Conservation (phyloP, 2,888 invertebrate species). For the Linnaemya vulpina region DNA sequence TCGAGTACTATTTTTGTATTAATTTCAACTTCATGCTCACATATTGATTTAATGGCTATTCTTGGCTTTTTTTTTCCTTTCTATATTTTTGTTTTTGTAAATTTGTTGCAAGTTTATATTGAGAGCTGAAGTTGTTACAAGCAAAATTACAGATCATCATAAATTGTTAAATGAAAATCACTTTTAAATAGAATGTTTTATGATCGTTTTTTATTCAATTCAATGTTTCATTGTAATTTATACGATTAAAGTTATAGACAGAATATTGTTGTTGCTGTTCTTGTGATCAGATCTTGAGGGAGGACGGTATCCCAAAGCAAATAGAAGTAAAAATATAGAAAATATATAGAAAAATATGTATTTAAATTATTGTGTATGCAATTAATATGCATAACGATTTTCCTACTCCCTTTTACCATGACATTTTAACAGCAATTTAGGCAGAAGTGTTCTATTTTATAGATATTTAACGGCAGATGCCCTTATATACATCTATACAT, state of each 20-base stretch:
- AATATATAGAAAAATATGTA: neutral
- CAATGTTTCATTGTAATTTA: slow-evolving; percentile 46
- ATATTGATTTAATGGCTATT: neutral
- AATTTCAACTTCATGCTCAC: neutral
- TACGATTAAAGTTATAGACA: slow-evolving; percentile 39
- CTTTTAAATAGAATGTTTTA: slow-evolving; percentile 70
- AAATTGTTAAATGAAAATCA: slow-evolving; percentile 68
- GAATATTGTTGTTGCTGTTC: neutral
- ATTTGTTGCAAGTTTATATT: slow-evolving; percentile 3
- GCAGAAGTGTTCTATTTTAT: too few relatives aligned
- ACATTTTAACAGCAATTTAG: too few relatives aligned
- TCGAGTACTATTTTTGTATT: neutral
- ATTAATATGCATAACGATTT: too few relatives aligned
- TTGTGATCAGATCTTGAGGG: neutral
- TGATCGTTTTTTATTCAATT: slow-evolving; percentile 63
- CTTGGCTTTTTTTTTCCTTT: neutral
- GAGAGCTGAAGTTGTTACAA: slow-evolving; percentile 30
- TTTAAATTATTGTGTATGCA: too few relatives aligned
- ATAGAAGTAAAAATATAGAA: neutral
- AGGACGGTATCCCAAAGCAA: slow-evolving; percentile 16
- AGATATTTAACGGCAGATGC: too few relatives aligned
- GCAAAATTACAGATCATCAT: slow-evolving; percentile 56
- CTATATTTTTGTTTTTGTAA: neutral
- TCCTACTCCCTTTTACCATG: too few relatives aligned
- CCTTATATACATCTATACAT: too few relatives aligned